Evolutionary conservation across 2,888 invertebrate genomes (phyloP).

Genomic region (Sphecodes monilicornis): DNA sequence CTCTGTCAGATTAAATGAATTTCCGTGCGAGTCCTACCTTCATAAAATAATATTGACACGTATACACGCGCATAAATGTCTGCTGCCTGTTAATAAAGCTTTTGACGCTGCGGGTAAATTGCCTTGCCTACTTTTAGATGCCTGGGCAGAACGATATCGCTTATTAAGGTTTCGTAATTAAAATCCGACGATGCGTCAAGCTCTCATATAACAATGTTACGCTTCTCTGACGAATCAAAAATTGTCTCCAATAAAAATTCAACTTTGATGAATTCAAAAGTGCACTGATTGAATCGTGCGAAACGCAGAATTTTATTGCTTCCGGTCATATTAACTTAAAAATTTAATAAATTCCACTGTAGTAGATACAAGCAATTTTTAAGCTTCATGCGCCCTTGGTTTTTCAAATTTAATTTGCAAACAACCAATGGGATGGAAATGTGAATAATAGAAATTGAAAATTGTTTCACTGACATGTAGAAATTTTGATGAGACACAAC

Average conservation of each 20-base stretch:
- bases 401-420: neutral
- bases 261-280: neutral
- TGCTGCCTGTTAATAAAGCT: neutral
- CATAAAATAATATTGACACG: slow-evolving; percentile 2
- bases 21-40: neutral
- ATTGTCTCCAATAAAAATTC: neutral
- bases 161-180: neutral
- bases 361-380: neutral
- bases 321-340: neutral
- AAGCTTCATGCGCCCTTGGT: neutral
- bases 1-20: neutral
- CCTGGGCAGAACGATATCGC: neutral
- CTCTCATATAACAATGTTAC: neutral
- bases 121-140: neutral
- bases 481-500: neutral
- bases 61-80: neutral
- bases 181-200: neutral
- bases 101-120: neutral
- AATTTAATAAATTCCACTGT: neutral
- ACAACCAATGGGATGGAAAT: neutral
- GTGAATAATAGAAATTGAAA: neutral
- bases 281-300: too few relatives aligned
- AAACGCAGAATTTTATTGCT: too few relatives aligned
- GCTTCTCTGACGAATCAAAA: neutral
- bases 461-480: neutral